Base-by-base conservation (phyloP, 2,113 vertebrate species). In the Amblyopsis rosae region DNA sequence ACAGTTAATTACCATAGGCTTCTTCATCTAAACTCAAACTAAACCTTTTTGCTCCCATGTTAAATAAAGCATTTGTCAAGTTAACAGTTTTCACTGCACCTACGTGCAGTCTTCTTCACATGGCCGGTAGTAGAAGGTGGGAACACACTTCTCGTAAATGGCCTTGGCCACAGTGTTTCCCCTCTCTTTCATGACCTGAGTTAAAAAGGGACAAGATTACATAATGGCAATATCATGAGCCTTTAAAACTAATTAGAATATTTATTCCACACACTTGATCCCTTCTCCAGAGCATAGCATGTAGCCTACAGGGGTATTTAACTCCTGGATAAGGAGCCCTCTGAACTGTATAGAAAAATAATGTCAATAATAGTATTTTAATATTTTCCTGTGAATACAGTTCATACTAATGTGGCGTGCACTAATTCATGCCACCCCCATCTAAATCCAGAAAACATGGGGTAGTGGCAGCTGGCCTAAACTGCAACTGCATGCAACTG, bases 121-220 rank as follows among this genome's bases (percentile, higher is more conserved):
- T 13, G 96, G 96, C 10, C 86, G 84, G 73, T 97, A 97, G 84
- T 94, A 96, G 87, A 95, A 98, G 0, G 87, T 83, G 12, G 96
- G 96, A 11, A 98, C 87, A 59, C 81, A 91, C 0, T 94, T 96
- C 86, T 97, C 95, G 3, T 92, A 97, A 68, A 91, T 84, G 71
- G 90, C 87, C 88, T 94, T 97, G 76, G 90, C 92, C 47, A 56
- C 76, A 71, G 82, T 72, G 73, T 98, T 98, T 10, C 96, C 96
- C 0, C 89, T 90, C 65, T 82, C 73, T 62, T 73, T 93, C 96
- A 98, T 97, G 82, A 94, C 95, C 96, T 98, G 84, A 59, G 75
- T 72, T n/a, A 19, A 47, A n/a, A 0, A 7, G 15, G 35, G 35
- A 41, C 35, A 41, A 58, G n/a, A 19, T 56, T 17, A 19, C 54